These are phyloP conservation scores for Drosophila ironensis DNA, from an alignment of 1,140 invertebrate species.

Conservation along the genomic window DNA sequence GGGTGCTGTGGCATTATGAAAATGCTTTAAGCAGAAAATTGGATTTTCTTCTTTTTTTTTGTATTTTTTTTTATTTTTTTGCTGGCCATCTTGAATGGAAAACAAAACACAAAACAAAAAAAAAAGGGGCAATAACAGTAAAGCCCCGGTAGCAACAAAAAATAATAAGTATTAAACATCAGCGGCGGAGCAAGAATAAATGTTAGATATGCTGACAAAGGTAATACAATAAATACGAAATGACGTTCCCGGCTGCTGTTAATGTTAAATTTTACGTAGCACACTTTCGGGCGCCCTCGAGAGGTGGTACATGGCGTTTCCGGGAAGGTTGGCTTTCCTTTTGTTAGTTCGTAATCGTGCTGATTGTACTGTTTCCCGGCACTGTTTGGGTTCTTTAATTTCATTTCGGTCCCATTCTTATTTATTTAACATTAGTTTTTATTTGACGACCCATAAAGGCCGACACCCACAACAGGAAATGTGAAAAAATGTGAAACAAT, in stretches of 20 bases:
- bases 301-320: too few relatives aligned
- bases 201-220: constrained; percentile 78
- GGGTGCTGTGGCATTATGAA: constrained; percentile 52
- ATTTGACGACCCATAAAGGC: constrained; percentile 55
- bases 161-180: constrained; percentile 78
- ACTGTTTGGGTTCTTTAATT: constrained; percentile 43
- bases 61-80: too few relatives aligned
- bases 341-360: constrained; percentile 34
- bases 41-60: too few relatives aligned
- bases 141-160: constrained; percentile 65
- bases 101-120: constrained; percentile 51
- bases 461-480: too few relatives aligned
- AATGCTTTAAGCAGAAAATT: constrained; percentile 76
- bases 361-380: constrained; percentile 18
- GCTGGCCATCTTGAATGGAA: constrained; percentile 66
- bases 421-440: constrained; percentile 77
- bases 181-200: constrained; percentile 56
- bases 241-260: constrained; percentile 54
- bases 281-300: constrained; percentile 52
- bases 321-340: neutral
- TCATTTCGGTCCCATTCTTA: constrained; percentile 64
- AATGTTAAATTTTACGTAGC: constrained; percentile 69
- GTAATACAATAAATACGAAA: constrained; percentile 79
- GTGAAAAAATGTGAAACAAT: too few relatives aligned
- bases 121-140: constrained; percentile 62